Percentiles rank a stretch among this genome's conserved stretches.
Evolutionary conservation across 2,888 invertebrate genomes (phyloP).

Genomic region (Diploptera punctata): DNA sequence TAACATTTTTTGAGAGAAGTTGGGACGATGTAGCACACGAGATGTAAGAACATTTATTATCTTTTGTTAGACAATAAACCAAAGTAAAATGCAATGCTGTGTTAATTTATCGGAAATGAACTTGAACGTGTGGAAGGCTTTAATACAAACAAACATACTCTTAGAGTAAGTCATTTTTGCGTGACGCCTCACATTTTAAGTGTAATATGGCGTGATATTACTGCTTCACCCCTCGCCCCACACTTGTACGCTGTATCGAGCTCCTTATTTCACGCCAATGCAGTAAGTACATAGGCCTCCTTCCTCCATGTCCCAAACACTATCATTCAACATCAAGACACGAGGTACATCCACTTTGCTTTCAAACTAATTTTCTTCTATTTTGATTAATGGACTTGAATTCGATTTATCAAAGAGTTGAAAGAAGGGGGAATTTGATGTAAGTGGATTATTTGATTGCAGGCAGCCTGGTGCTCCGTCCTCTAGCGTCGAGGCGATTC

Average conservation of each 20-base stretch:
- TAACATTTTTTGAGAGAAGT: too few relatives aligned
- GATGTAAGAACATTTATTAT: too few relatives aligned
- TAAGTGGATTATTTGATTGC: too few relatives aligned
- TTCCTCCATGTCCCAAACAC: background rate
- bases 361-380: too few relatives aligned
- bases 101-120: too few relatives aligned
- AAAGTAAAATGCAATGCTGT: too few relatives aligned
- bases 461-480: background rate
- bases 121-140: too few relatives aligned
- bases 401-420: background rate
- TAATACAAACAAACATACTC: background rate
- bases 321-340: background rate
- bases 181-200: constrained; percentile 7
- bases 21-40: too few relatives aligned
- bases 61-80: too few relatives aligned
- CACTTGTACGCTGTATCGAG: background rate
- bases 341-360: background rate
- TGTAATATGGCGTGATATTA: constrained; percentile 25
- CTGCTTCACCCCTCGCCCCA: background rate
- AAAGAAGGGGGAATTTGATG: too few relatives aligned
- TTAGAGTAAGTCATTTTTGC: background rate
- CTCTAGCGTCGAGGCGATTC: background rate
- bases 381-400: background rate
- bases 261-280: constrained; percentile 19
- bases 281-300: background rate